Percentiles rank a stretch among this genome's conserved stretches.
These are phyloP conservation scores for Ficedula albicollis DNA, from an alignment of 2,797 vertebrate genomes.

Conservation along the genomic window DNA sequence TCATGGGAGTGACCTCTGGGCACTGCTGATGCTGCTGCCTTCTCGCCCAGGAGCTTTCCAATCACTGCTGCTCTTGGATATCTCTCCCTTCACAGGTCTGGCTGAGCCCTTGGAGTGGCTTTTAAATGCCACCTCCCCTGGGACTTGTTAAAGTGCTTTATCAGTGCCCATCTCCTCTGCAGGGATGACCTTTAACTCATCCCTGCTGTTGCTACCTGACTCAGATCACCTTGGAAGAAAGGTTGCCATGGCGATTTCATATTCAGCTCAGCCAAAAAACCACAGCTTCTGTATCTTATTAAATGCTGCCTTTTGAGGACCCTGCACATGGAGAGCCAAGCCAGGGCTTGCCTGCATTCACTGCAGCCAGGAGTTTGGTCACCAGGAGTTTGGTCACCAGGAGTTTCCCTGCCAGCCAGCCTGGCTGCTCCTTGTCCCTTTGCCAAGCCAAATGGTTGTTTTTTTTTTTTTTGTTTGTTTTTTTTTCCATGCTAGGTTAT, in stretches of 20 bases:
- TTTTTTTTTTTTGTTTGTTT: neutral
- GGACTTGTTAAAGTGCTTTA: conserved; percentile 75
- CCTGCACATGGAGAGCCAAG: neutral
- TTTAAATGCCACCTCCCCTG: conserved; percentile 63
- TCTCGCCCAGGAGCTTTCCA: neutral
- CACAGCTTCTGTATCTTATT: conserved; percentile 72
- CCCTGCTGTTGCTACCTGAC: conserved; percentile 74
- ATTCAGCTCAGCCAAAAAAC: conserved; percentile 49
- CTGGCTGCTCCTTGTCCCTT: neutral
- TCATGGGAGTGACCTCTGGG: neutral
- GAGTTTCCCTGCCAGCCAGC: neutral
- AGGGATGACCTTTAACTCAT: conserved; percentile 77
- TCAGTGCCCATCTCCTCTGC: conserved; percentile 68
- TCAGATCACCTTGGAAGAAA: conserved; percentile 74
- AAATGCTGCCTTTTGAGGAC: conserved; percentile 69
- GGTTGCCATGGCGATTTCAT: conserved; percentile 79
- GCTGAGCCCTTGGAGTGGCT: conserved; percentile 16
- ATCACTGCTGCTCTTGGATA: neutral
- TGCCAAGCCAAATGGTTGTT: neutral
- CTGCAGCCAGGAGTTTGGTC: neutral
- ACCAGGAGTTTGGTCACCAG: neutral
- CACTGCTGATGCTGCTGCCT: neutral
- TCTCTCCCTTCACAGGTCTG: neutral
- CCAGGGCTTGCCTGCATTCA: neutral
- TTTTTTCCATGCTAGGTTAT: neutral